Evolutionary conservation across 2,113 vertebrate genomes (phyloP).

Genomic region (Phylloscopus trochiloides): DNA sequence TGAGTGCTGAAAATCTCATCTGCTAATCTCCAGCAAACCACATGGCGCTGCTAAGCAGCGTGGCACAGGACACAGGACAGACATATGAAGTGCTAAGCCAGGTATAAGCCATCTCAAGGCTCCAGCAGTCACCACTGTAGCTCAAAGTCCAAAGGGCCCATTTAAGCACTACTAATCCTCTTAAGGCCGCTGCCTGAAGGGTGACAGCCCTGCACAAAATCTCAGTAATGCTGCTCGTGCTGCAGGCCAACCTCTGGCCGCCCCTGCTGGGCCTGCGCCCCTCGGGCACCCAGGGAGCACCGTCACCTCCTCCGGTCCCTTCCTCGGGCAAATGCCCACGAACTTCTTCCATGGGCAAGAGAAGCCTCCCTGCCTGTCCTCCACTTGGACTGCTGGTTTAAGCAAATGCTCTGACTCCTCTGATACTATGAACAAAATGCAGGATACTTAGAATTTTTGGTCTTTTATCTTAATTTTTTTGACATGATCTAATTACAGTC

Average conservation of each 20-base stretch:
- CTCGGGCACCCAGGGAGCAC: neutral
- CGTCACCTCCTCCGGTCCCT: neutral
- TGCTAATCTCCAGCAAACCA: neutral
- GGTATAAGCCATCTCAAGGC: conserved; percentile 2
- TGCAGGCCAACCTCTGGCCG: neutral
- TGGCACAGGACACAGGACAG: neutral
- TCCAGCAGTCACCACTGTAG: conserved; percentile 11
- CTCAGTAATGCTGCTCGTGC: neutral
- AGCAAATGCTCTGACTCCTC: neutral
- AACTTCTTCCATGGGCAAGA: neutral
- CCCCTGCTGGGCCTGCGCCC: neutral
- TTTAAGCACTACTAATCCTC: neutral
- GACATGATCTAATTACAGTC: conserved; percentile 69
- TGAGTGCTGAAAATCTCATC: neutral
- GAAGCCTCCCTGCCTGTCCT: neutral
- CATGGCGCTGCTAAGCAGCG: neutral
- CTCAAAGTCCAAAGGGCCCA: neutral
- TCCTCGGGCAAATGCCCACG: neutral
- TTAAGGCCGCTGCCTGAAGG: neutral
- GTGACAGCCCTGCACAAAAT: neutral
- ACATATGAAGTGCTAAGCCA: neutral
- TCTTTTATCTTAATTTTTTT: conserved; percentile 73
- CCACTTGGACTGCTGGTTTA: neutral
- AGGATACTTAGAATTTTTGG: neutral
- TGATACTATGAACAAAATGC: neutral